Conservation (phyloP, 2,113 vertebrate species). For the rabbit (Oryctolagus cuniculus) region mOryCun1.1 NC_091435.1:238001-238500, state of each 20-base stretch:
- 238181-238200: neutral
- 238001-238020: neutral
- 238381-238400: neutral
- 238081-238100: neutral
- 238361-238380: neutral
- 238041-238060: neutral
- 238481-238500: too few species aligned
- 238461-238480: too few species aligned
- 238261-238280: neutral
- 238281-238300: neutral
- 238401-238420: neutral
- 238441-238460: too few species aligned
- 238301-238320: conserved; percentile 30
- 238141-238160: neutral
- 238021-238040: neutral
- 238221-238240: neutral
- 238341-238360: neutral
- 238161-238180: too few species aligned
- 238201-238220: neutral
- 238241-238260: neutral
- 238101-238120: neutral
- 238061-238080: neutral
- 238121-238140: neutral
- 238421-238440: too few species aligned
- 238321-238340: neutral